Conservation (phyloP, 2,888 invertebrate genomes). For the Nomada hirtipes region DNA sequence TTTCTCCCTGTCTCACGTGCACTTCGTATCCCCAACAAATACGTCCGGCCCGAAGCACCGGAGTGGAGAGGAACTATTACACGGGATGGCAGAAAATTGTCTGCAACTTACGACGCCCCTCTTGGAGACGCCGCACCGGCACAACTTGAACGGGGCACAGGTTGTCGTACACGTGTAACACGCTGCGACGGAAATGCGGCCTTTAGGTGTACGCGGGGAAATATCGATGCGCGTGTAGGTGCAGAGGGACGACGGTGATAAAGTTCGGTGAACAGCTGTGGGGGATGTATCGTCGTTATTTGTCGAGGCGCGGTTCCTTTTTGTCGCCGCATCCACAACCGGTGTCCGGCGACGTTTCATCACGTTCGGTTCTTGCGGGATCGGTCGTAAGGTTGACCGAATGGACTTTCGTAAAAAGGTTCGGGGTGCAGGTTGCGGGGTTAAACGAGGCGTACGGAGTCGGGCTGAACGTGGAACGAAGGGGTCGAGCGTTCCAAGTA, state of each 20-base stretch:
- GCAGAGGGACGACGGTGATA: slow-evolving; percentile 47
- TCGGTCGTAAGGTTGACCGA: slow-evolving; percentile 51
- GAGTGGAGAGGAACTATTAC: not conserved
- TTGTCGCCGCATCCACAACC: slow-evolving; percentile 35
- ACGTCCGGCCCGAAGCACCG: not conserved
- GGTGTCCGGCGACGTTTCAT: slow-evolving; percentile 43
- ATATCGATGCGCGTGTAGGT: not conserved
- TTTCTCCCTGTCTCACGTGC: not conserved
- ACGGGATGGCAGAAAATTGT: slow-evolving; percentile 24
- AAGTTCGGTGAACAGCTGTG: slow-evolving; percentile 78
- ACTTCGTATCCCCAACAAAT: not conserved
- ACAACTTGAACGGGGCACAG: not conserved
- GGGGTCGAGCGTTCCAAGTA: too few relatives aligned
- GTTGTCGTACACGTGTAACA: slow-evolving; percentile 29
- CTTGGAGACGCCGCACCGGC: slow-evolving; percentile 9
- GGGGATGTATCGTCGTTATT: slow-evolving; percentile 79
- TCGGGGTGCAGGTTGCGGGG: slow-evolving; percentile 27
- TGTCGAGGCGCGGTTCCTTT: slow-evolving; percentile 69
- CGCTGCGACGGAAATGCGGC: not conserved
- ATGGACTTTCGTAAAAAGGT: slow-evolving; percentile 50
- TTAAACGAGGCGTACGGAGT: not conserved
- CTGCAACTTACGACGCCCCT: slow-evolving; percentile 31
- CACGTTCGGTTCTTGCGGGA: slow-evolving; percentile 53
- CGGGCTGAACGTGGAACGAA: too few relatives aligned
- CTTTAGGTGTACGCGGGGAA: not conserved